phyloP scores from a whole-genome alignment of 2,797 vertebrate species.

The Urocyon cinereoargenteus region DNA sequence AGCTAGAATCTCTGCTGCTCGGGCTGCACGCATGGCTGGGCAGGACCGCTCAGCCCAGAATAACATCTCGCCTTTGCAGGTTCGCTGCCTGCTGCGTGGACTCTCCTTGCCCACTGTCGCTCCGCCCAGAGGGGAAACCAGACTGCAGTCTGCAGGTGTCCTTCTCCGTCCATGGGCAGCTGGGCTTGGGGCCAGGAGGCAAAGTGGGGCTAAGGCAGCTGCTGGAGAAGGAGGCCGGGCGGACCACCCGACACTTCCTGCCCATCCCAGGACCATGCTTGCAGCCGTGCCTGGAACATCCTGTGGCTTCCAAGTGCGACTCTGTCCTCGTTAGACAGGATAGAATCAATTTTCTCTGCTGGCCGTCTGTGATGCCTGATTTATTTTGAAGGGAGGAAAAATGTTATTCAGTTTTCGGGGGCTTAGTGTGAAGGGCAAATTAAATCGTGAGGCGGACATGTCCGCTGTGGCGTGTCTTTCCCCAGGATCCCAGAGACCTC shows the following conservation, averaged over 20 bases:
- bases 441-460: background rate
- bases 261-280: background rate
- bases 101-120: background rate
- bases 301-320: background rate
- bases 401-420: conserved; percentile 32
- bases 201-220: background rate
- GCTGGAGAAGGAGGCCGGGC: background rate
- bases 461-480: background rate
- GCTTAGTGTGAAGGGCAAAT: conserved; percentile 62
- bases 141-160: background rate
- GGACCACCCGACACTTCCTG: background rate
- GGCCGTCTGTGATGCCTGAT: conserved; percentile 17
- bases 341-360: conserved; percentile 57
- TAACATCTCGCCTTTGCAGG: background rate
- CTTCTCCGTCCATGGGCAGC: background rate
- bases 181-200: background rate
- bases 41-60: background rate
- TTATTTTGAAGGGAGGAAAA: conserved; percentile 64
- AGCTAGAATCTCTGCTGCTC: background rate
- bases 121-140: background rate
- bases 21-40: rapidly evolving
- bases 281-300: background rate
- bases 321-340: conserved; percentile 40
- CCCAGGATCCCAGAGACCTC: background rate
- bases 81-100: rapidly evolving